Evolutionary conservation across 1,140 invertebrate genomes (phyloP).

Genomic region (Calosoma granatense): DNA sequence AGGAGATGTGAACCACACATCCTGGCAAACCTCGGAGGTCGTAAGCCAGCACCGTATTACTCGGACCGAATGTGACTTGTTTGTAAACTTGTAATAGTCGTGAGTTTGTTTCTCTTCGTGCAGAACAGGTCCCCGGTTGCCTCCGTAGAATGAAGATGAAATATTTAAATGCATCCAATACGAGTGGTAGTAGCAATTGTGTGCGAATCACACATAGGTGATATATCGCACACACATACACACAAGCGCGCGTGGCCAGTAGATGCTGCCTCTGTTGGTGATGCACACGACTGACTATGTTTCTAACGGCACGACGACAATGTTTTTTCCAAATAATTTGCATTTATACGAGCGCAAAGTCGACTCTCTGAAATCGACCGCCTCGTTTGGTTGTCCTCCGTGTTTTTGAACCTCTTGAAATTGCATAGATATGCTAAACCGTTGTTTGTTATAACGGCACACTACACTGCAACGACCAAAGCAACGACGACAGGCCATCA

Average conservation of each 20-base stretch:
- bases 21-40: not conserved
- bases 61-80: slow-evolving; percentile 3
- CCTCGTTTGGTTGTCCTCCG: not conserved
- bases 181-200: not conserved
- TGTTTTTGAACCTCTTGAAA: slow-evolving; percentile 3
- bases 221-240: too few relatives aligned
- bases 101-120: not conserved
- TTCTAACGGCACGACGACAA: not conserved
- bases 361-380: not conserved
- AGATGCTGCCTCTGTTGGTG: not conserved
- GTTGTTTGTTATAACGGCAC: not conserved
- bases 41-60: slow-evolving; percentile 4
- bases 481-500: too few relatives aligned
- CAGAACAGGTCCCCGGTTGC: not conserved
- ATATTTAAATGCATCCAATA: slow-evolving; percentile 7
- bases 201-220: too few relatives aligned
- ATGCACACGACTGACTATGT: not conserved
- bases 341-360: slow-evolving; percentile 7
- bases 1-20: not conserved
- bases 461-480: too few relatives aligned
- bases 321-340: slow-evolving; percentile 4
- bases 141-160: slow-evolving; percentile 4
- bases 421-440: slow-evolving; percentile 8
- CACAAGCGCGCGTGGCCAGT: too few relatives aligned
- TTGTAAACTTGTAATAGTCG: slow-evolving; percentile 9